These are phyloP conservation scores for Paramormyrops hopkinsi DNA, from an alignment of 2,797 vertebrate species.

Conservation along the genomic window DNA sequence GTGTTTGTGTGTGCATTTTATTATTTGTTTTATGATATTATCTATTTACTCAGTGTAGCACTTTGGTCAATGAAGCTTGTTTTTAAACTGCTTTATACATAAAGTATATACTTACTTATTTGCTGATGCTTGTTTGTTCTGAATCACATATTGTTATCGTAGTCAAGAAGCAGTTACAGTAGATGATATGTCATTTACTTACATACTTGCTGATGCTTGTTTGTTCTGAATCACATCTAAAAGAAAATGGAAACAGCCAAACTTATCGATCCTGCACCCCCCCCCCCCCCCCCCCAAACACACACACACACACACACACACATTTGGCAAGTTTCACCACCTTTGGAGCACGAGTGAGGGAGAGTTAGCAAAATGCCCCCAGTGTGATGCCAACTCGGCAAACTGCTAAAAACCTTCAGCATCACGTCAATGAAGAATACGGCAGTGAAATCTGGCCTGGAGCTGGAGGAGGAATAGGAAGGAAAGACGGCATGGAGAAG, in stretches of 20 bases:
- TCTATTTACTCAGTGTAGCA: not conserved
- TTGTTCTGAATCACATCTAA: not conserved
- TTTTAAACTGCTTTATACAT: not conserved
- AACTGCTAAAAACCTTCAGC: not conserved
- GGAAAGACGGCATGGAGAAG: not conserved
- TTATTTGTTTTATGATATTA: not conserved
- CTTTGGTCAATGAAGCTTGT: not conserved
- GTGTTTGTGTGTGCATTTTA: not conserved
- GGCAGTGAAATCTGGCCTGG: not conserved
- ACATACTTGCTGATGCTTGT: not conserved
- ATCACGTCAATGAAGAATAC: not conserved
- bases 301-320: too few species aligned
- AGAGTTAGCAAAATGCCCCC: not conserved
- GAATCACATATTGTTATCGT: too few species aligned
- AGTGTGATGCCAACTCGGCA: not conserved
- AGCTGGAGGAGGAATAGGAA: not conserved
- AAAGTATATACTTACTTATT: not conserved
- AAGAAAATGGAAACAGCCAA: not conserved
- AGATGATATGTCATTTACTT: too few species aligned
- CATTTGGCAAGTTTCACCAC: not conserved
- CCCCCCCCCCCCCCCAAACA: not conserved
- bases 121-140: too few species aligned
- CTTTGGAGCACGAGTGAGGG: not conserved
- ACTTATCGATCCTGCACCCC: not conserved
- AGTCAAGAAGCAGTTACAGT: too few species aligned